Evolutionary conservation across 1,140 invertebrate genomes (phyloP).

Genomic region (Maniola jurtina): DNA sequence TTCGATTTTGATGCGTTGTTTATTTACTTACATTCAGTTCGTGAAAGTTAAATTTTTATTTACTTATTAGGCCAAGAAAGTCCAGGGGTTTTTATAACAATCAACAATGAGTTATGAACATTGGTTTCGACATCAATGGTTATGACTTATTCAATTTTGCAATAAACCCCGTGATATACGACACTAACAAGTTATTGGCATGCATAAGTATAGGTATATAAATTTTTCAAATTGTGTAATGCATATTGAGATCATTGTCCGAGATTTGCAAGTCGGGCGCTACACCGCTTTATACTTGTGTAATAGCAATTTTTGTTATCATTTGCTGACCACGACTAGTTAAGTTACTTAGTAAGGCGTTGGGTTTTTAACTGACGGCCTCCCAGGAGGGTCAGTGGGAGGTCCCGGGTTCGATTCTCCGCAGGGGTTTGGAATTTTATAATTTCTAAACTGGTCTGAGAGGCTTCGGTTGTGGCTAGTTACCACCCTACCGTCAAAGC

Average conservation of each 20-base stretch:
- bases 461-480: too few relatives aligned
- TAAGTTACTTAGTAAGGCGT: too few relatives aligned
- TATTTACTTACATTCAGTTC: too few relatives aligned
- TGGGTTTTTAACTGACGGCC: too few relatives aligned
- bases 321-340: not conserved
- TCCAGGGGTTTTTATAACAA: not conserved
- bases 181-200: slow-evolving; percentile 20
- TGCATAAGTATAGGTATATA: not conserved
- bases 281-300: slow-evolving; percentile 16
- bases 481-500: too few relatives aligned
- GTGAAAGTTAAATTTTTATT: too few relatives aligned
- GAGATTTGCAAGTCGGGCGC: slow-evolving; percentile 36
- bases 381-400: too few relatives aligned
- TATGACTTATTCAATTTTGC: slow-evolving; percentile 11
- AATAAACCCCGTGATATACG: slow-evolving; percentile 13
- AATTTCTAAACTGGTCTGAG: too few relatives aligned
- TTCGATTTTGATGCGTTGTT: too few relatives aligned
- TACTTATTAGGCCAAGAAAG: slow-evolving; percentile 20
- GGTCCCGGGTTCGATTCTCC: too few relatives aligned
- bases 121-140: not conserved
- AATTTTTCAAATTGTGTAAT: slow-evolving; percentile 37
- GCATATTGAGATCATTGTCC: slow-evolving; percentile 50
- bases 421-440: too few relatives aligned
- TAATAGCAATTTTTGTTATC: slow-evolving; percentile 19
- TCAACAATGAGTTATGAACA: not conserved